Percentiles rank a stretch among this genome's conserved stretches.
phyloP scores from a whole-genome alignment of 2,113 vertebrate genomes.

The Rhinoderma darwinii region DNA sequence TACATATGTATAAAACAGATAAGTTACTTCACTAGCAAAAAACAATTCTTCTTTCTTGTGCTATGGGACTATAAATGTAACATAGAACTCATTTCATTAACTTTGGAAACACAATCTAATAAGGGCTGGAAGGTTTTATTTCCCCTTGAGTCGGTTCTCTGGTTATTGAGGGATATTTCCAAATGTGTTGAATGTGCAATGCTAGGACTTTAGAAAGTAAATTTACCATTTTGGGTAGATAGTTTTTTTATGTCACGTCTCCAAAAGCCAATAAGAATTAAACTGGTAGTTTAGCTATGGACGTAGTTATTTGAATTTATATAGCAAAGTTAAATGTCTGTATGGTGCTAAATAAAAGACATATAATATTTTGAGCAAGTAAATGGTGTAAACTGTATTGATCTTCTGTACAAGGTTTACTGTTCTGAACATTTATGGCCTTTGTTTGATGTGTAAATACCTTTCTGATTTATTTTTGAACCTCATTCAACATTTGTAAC shows the following conservation, averaged over 20 bases:
- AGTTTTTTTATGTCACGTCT: not conserved
- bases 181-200: conserved; percentile 13
- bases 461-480: conserved; percentile 67
- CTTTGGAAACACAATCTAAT: conserved; percentile 59
- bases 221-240: conserved; percentile 58
- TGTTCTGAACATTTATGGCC: conserved; percentile 63
- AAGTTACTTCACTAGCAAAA: conserved; percentile 63
- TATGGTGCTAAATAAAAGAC: conserved; percentile 67
- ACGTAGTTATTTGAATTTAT: conserved; percentile 60
- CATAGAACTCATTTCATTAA: conserved; percentile 65
- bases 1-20: conserved; percentile 64
- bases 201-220: conserved; percentile 67
- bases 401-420: conserved; percentile 67
- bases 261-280: conserved; percentile 32
- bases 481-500: conserved; percentile 59
- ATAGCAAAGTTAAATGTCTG: conserved; percentile 70
- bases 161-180: conserved; percentile 35
- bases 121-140: conserved; percentile 49
- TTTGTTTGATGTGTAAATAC: conserved; percentile 72
- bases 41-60: conserved; percentile 58
- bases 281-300: conserved; percentile 51
- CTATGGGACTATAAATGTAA: conserved; percentile 60
- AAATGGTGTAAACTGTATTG: conserved; percentile 72
- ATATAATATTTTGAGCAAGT: conserved; percentile 66
- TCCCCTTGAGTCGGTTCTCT: conserved; percentile 37